Base-by-base conservation (phyloP, 2,888 invertebrate genomes). In the Megastigmus dorsalis region DNA sequence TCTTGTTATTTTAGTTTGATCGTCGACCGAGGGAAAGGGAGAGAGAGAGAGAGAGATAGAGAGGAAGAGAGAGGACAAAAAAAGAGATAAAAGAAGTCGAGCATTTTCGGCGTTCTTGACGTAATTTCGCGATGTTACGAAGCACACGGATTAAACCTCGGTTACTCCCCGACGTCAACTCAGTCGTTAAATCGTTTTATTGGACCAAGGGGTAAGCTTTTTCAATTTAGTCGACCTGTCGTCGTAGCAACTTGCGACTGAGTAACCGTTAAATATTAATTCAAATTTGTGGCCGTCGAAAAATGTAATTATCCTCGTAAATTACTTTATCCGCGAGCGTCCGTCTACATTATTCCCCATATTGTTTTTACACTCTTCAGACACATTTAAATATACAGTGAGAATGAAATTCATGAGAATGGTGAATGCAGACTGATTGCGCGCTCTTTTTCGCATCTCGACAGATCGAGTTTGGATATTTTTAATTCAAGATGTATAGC, bases 181-280 rank as follows among this genome's bases (percentile, higher is more conserved):
- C 18, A 43, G 20, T 43, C 43, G 54, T 54, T 66, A 57, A 57
- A 67, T 23, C 48, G 33, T 26, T 57, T 67, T 26, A 57, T 48
- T 48, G 20, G 41, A 9, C n/a, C n/a, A n/a, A n/a, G 45, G 57
- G 13, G 38, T 54, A 59, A 59, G 30, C 41, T 28, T 65, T 69
- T 74, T 66, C 33, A 69, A 69, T 69, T 69, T 28, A 6, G 26
- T 36, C 30, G 57, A 41, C 18, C 48, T 54, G 45, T 45, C 45
- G 33, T 13, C 43, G 30, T 50, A n/a, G n/a, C n/a, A 52, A 36
- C 36, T 54, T 62, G 36, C 13, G 10, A 43, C 54, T 55, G 50
- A 10, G 15, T n/a, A 43, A 54, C 54, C 50, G 23, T 62, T 62
- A 69, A 60, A 69, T 54, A 43, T 45, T 69, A 62, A 69, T 57